A percentile compares a stretch with the other conserved stretches of the same genome.
phyloP scores from a whole-genome alignment of 2,888 invertebrate genomes.

The Vandiemenella viatica region DNA sequence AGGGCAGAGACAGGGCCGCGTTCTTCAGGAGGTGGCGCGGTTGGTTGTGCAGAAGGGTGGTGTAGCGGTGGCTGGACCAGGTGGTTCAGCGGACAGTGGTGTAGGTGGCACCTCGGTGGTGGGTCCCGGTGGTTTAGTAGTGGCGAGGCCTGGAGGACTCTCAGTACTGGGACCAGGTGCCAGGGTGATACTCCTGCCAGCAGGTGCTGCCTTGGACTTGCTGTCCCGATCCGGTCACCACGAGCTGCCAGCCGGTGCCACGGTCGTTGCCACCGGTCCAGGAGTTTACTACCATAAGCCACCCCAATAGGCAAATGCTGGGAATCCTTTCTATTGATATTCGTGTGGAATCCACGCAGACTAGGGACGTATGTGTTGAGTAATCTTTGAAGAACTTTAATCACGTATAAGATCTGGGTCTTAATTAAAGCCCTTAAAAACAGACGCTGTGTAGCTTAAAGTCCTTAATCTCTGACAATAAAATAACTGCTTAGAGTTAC shows the following conservation, averaged over 20 bases:
- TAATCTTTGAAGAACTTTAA: too few species aligned
- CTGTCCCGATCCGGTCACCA: neutral
- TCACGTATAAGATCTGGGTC: too few species aligned
- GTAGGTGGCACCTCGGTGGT: conserved; percentile 67
- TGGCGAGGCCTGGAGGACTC: conserved; percentile 57
- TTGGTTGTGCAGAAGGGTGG: conserved; percentile 39
- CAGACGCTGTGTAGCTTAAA: too few species aligned
- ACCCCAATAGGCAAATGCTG: neutral
- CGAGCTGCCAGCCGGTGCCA: conserved; percentile 40
- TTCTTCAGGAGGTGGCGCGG: neutral
- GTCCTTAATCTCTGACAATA: too few species aligned
- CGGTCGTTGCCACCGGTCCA: conserved; percentile 57
- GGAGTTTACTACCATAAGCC: conserved; percentile 47
- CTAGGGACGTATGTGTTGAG: too few species aligned
- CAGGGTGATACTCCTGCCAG: conserved; percentile 37
- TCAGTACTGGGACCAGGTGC: conserved; percentile 64
- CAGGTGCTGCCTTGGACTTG: conserved; percentile 1
- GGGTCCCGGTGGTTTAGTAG: conserved; percentile 60
- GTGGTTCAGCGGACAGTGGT: conserved; percentile 67
- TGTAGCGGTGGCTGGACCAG: conserved; percentile 66
- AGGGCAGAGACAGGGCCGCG: too few species aligned
- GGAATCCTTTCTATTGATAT: too few species aligned
- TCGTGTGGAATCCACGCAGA: too few species aligned
- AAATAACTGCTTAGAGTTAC: too few species aligned
- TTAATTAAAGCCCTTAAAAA: too few species aligned